Conservation (phyloP, 2,113 vertebrate genomes). For the Tragelaphus strepsiceros region DNA sequence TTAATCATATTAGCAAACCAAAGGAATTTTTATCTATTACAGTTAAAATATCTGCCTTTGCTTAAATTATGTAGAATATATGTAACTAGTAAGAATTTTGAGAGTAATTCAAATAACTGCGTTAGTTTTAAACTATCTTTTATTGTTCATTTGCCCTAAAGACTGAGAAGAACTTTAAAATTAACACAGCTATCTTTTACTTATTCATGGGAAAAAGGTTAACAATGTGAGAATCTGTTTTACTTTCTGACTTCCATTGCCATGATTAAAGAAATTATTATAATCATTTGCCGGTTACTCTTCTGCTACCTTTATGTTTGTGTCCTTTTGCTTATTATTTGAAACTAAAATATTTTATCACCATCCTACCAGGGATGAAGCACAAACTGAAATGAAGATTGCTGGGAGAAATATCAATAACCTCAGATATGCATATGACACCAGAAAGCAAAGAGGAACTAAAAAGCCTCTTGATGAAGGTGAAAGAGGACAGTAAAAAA, state of each 20-base stretch:
- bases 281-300: not conserved
- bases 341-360: conserved; percentile 31
- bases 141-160: conserved; percentile 21
- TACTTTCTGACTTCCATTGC: not conserved
- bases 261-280: not conserved
- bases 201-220: not conserved
- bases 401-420: not conserved
- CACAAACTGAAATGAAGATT: not conserved
- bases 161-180: conserved; percentile 20
- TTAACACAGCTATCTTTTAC: conserved; percentile 1
- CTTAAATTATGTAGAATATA: not conserved
- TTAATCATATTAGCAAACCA: conserved; percentile 16
- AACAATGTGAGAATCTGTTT: not conserved
- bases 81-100: conserved; percentile 1
- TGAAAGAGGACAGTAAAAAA: not conserved
- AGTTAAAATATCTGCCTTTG: not conserved
- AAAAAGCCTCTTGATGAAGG: not conserved
- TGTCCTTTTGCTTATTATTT: not conserved
- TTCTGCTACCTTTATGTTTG: not conserved
- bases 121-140: not conserved
- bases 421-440: not conserved
- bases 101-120: conserved; percentile 19
- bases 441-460: not conserved
- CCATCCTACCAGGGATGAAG: not conserved
- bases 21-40: not conserved